A percentile compares a stretch with the other conserved stretches of the same genome.
These are phyloP conservation scores for Girardinichthys multiradiatus DNA, from an alignment of 2,113 vertebrate species.

Conservation along the genomic window DNA sequence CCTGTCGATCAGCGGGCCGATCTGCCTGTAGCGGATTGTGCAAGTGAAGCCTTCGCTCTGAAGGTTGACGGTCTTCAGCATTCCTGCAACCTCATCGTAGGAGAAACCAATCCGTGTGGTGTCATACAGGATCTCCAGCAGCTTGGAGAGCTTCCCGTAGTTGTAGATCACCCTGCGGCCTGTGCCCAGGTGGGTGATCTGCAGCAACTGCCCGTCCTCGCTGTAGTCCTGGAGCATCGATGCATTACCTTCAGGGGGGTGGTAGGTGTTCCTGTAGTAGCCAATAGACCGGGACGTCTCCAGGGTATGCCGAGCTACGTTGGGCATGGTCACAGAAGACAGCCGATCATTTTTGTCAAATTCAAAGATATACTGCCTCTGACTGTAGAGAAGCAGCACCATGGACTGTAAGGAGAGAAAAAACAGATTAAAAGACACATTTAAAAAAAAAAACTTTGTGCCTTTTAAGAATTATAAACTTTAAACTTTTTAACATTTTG, in stretches of 20 bases:
- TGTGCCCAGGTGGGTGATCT: constrained; percentile 91
- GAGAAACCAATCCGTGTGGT: constrained; percentile 93
- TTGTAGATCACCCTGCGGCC: constrained; percentile 94
- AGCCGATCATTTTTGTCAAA: constrained; percentile 96
- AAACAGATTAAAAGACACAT: constrained; percentile 11
- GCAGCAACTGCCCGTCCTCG: constrained; percentile 90
- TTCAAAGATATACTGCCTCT: constrained; percentile 98
- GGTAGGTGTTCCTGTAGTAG: constrained; percentile 96
- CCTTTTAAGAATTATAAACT: too few relatives aligned
- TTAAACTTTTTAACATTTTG: too few relatives aligned
- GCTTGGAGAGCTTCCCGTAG: constrained; percentile 92
- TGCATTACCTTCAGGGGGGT: constrained; percentile 92
- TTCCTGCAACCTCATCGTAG: constrained; percentile 92
- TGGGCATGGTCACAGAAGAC: constrained; percentile 97
- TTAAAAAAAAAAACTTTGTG: too few relatives aligned
- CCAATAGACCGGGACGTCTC: constrained; percentile 95
- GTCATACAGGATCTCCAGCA: constrained; percentile 94
- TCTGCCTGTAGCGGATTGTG: constrained; percentile 96
- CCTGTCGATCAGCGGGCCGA: constrained; percentile 94
- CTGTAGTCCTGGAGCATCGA: constrained; percentile 96
- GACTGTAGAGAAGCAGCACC: constrained; percentile 96
- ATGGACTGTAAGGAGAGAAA: constrained; percentile 86
- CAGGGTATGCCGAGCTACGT: constrained; percentile 92
- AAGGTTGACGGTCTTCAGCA: constrained; percentile 94
- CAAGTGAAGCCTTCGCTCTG: constrained; percentile 96